phyloP scores from a whole-genome alignment of 2,113 vertebrate genomes.

The Hypocryptadius cinnamomeus region DNA sequence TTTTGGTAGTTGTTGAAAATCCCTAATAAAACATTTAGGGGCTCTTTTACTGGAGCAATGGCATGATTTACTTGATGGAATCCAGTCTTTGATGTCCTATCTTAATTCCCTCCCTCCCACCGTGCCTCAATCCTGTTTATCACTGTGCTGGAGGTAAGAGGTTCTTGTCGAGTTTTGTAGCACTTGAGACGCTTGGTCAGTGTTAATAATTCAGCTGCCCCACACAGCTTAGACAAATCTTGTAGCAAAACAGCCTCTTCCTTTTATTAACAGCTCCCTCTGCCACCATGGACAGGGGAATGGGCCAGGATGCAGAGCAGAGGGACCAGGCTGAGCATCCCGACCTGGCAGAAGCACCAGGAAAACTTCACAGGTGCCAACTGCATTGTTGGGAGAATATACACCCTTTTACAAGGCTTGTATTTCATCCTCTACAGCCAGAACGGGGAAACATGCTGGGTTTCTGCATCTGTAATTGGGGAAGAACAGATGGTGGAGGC shows the following conservation, averaged over 20 bases:
- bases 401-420: conserved; percentile 53
- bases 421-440: conserved; percentile 74
- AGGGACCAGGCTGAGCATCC: neutral
- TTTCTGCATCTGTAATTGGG: conserved; percentile 75
- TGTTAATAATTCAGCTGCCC: neutral
- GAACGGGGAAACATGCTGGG: conserved; percentile 73
- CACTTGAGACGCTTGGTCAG: neutral
- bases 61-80: conserved; percentile 65
- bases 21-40: conserved; percentile 75
- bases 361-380: conserved; percentile 51
- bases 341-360: neutral
- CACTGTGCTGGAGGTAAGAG: neutral
- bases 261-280: neutral
- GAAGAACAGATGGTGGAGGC: conserved; percentile 72
- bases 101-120: conserved; percentile 40
- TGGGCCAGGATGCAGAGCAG: rapidly evolving
- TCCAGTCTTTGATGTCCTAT: conserved; percentile 48
- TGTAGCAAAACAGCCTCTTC: neutral
- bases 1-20: conserved; percentile 74
- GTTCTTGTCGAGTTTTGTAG: neutral
- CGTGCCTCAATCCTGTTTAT: neutral
- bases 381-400: conserved; percentile 62
- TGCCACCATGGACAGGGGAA: rapidly evolving
- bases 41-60: conserved; percentile 43
- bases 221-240: neutral